Percentiles rank a stretch among this genome's conserved stretches.
Conservation (phyloP, 1,140 invertebrate species). For the Anagrus nilaparvatae region DNA sequence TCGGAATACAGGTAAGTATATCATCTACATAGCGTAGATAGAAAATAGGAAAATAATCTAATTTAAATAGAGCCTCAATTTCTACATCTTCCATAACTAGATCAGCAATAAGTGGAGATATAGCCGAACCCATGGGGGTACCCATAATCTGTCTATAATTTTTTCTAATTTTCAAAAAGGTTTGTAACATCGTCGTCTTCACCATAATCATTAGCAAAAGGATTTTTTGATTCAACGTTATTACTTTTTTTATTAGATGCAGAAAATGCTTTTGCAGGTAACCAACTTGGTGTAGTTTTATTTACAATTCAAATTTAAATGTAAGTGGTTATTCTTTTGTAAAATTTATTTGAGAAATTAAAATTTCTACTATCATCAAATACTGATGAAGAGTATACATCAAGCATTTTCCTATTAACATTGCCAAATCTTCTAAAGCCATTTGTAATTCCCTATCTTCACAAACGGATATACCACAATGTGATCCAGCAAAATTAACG, state of each 20-base stretch:
- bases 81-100: too few relatives aligned
- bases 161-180: slow-evolving; percentile 35
- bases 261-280: slow-evolving; percentile 36
- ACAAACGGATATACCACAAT: slow-evolving; percentile 91
- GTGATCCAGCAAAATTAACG: slow-evolving; percentile 90
- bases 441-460: slow-evolving; percentile 99
- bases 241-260: slow-evolving; percentile 38
- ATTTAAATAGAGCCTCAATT: too few relatives aligned
- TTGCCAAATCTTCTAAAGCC: slow-evolving; percentile 94
- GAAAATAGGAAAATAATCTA: too few relatives aligned
- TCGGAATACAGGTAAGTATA: too few relatives aligned
- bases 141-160: too few relatives aligned
- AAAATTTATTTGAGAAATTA: slow-evolving; percentile 19
- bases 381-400: slow-evolving; percentile 47
- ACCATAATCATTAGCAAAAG: slow-evolving; percentile 45
- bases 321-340: slow-evolving; percentile 29
- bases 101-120: too few relatives aligned
- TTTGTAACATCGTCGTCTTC: slow-evolving; percentile 33
- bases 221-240: slow-evolving; percentile 52
- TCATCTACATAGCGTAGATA: too few relatives aligned
- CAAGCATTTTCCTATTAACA: slow-evolving; percentile 76
- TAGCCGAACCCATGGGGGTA: too few relatives aligned
- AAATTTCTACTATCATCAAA: slow-evolving; percentile 21
- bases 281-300: slow-evolving; percentile 33
- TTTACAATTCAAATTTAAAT: slow-evolving; percentile 31